Evolutionary conservation across 1,140 invertebrate genomes (phyloP).

Genomic region (Scylla paramamosain): DNA sequence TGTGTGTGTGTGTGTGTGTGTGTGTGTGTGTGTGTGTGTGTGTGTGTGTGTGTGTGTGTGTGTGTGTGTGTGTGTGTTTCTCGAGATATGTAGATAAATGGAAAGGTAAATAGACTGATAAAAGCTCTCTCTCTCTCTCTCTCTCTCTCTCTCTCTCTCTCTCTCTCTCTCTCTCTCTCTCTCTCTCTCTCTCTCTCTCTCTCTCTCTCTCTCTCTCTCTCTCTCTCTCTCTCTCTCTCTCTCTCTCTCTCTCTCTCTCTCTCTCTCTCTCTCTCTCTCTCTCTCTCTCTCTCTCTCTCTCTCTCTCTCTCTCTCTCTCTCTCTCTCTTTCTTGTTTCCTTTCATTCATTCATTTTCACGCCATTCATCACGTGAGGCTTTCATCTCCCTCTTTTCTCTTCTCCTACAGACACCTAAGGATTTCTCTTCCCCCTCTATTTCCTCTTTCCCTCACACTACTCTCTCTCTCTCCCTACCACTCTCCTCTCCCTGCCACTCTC

Average conservation of each 20-base stretch:
- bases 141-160: neutral
- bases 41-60: neutral
- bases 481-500: too few species aligned
- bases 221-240: too few species aligned
- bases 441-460: neutral
- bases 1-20: constrained; percentile 21
- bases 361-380: neutral
- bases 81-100: neutral
- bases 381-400: constrained; percentile 2
- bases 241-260: too few species aligned
- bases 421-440: neutral
- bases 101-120: too few species aligned
- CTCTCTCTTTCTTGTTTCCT: neutral
- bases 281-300: constrained; percentile 3
- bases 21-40: neutral
- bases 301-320: neutral
- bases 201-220: too few species aligned
- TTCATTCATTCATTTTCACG: constrained; percentile 14
- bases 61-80: neutral
- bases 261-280: neutral
- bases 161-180: too few species aligned
- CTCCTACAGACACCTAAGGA: neutral
- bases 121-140: neutral
- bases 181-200: too few species aligned
- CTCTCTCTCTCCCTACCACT: neutral